These are phyloP conservation scores for Macroramphosus scolopax DNA, from an alignment of 2,797 vertebrate genomes.

Conservation along the genomic window DNA sequence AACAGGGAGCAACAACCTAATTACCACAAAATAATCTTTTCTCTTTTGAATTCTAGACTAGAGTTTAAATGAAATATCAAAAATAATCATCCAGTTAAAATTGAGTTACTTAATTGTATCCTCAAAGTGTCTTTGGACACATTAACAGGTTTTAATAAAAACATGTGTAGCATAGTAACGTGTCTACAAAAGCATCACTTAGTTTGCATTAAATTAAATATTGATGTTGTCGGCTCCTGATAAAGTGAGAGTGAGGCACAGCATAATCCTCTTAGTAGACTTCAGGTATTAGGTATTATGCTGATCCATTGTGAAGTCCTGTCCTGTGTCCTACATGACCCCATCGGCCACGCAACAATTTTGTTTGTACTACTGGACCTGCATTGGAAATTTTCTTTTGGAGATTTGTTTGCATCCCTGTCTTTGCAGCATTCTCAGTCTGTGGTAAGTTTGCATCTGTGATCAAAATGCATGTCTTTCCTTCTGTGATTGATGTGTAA, in stretches of 20 bases:
- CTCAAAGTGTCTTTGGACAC: not conserved
- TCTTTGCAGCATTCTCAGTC: conserved; percentile 15
- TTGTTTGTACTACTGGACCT: conserved; percentile 36
- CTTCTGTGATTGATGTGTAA: conserved; percentile 2
- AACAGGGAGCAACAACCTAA: no score
- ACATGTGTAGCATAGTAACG: not conserved
- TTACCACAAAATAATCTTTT: no score
- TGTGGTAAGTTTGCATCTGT: conserved; percentile 48
- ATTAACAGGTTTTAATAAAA: not conserved
- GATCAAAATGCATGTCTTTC: not conserved
- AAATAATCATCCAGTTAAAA: no score
- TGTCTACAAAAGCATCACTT: not conserved
- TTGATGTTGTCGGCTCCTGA: conserved; percentile 52
- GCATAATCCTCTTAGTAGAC: conserved; percentile 90
- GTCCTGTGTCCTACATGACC: conserved; percentile 83
- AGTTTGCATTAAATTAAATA: conserved; percentile 27
- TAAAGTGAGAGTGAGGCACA: conserved; percentile 77
- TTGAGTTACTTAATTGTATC: not conserved
- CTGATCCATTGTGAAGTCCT: conserved; percentile 83
- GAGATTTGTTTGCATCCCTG: conserved; percentile 15
- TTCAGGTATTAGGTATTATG: conserved; percentile 89
- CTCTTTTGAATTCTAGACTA: no score
- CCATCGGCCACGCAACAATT: conserved; percentile 53
- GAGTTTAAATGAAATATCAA: no score
- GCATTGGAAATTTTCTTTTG: conserved; percentile 38